Evolutionary conservation across 92 coral and sea anemone genomes (phyloP), one percentile per base, ranked within the genome.

Genomic region (Zoanthus solanderi): DNA sequence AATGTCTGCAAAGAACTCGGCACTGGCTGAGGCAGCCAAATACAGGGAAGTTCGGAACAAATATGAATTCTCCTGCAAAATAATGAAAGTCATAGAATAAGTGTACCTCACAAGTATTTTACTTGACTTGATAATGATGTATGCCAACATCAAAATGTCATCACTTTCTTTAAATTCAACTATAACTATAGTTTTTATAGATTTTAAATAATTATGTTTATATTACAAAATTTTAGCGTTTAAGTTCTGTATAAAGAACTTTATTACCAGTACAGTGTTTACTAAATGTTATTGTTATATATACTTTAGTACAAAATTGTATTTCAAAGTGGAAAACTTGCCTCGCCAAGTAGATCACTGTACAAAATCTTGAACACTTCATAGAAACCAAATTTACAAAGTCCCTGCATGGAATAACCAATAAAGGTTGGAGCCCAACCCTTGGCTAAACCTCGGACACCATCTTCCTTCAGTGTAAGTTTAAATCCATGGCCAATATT

Each of bases 371-470:
- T 97, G 88, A 97, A 97, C 48, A 97, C 99, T 91, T 97, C 99
- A 87, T 97, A 97, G 88, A 97, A 97, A 65, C 99, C 99, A 95
- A 97, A 97, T 91, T 97, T 97, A 88, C 99, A 95, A 46, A 97
- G 95, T 16, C 99, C 99, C 87, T 97, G 99, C 99, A 97, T 97
- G 10, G 99, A 97, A 76, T 97, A 97, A 13, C 99, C 99, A 90
- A 93, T 80, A 47, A 91, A 71, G 7, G 99, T 97, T 29, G 99
- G 99, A 6, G 99, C 99, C 99, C 99, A 97, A 10, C 99, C 99
- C 83, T 92, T 97, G 17, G 92, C 94, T 12, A 97, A 87, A 30
- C 95, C 98, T 30, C 99, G 90, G 6, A 87, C 16, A 14, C 98
- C 97, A 87, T 96, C 98, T 76, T 97, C 99, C 10, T 82, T 77